Base-by-base conservation (phyloP, 2,113 vertebrate genomes). In the Cygnus atratus region DNA sequence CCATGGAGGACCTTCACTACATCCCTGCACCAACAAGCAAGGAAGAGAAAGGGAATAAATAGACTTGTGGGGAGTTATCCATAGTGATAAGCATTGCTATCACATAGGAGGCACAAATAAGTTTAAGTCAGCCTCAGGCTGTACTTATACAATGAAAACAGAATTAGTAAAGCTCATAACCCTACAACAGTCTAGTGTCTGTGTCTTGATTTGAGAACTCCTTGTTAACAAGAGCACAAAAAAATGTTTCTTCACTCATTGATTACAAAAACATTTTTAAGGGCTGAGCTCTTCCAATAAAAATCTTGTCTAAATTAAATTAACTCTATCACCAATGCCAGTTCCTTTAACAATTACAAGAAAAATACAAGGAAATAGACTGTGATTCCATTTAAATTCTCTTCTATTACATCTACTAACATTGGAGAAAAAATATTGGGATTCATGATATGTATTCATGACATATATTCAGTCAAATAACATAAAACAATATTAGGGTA, bases 391-490 rank as follows among this genome's bases (percentile, higher is more conserved):
- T 78, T 88, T 78, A 57, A 46, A 11, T 66, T 65, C 31, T 66
- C 50, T 20, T 25, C 16, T 48, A 31, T 15, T 68, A 57, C 12
- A 16, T 8, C 48, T 43, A 70, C n/a, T 43, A 91, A 65, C 17
- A 59, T 7, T 0, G 0, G 7, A 3, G 28, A 2, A n/a, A 84
- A 67, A 75, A 11, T 44, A 74, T 2, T 24, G 3, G 28, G 20
- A 46, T 20, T 50, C n/a, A 37, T 13, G 19, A 62, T 65, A 50
- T 61, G 88, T 37, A 31, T 58, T 24, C 39, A 41, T 57, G 39
- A 39, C 54, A 57, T 25, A 22, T 50, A 50, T 50, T 50, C 48
- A 58, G 14, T 66, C 71, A 67, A 46, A 14, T 1, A 1, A 46
- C 46, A 61, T 18, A 37, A 10, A 82, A 61, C 11, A 26, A 1